These are phyloP conservation scores for Mesocricetus auratus DNA, from an alignment of 2,113 vertebrate species.

Conservation along the genomic window DNA sequence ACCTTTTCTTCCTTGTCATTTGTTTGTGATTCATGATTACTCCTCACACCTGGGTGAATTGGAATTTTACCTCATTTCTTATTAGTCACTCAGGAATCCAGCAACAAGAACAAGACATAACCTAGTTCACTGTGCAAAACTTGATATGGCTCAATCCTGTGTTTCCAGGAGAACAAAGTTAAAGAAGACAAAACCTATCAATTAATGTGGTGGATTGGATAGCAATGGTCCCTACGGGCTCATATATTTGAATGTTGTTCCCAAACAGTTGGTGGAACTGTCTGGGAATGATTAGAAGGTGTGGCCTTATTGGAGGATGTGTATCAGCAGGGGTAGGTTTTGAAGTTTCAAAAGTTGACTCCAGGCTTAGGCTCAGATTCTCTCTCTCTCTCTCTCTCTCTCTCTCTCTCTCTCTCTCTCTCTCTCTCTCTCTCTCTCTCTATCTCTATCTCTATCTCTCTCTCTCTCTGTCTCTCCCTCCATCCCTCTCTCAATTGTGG, in stretches of 20 bases:
- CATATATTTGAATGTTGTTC: not conserved
- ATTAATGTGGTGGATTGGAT: not conserved
- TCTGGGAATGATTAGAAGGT: not conserved
- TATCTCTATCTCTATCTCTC: not conserved
- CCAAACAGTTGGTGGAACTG: not conserved
- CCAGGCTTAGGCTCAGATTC: not conserved
- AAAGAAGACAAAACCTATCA: not conserved
- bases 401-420: not conserved
- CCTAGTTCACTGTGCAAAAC: not conserved
- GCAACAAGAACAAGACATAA: not conserved
- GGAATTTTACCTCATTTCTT: not conserved
- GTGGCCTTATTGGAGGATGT: not conserved
- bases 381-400: not conserved
- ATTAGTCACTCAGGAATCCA: not conserved
- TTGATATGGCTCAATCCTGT: not conserved
- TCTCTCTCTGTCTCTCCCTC: not conserved
- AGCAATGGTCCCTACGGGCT: not conserved
- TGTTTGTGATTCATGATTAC: not conserved
- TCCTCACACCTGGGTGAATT: not conserved
- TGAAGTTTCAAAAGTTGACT: not conserved
- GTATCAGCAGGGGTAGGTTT: not conserved
- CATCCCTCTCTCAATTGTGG: not conserved
- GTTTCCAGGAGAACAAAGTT: not conserved
- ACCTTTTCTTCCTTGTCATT: not conserved
- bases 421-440: not conserved